A percentile compares a stretch with the other conserved stretches of the same genome.
These are phyloP conservation scores for Orchestes rusci DNA, from an alignment of 2,888 invertebrate genomes.

Conservation along the genomic window DNA sequence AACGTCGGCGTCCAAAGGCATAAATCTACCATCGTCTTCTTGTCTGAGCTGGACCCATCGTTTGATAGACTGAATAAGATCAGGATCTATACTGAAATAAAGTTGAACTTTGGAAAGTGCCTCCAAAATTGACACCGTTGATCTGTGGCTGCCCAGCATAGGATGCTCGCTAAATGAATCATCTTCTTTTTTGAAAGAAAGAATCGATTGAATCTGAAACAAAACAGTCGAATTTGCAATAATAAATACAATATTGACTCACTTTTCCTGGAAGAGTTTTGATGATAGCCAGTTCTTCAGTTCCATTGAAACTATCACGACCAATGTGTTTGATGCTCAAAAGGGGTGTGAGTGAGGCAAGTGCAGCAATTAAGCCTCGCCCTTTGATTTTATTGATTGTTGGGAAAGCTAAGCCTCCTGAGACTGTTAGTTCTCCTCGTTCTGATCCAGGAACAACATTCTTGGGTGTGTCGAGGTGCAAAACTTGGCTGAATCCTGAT, in stretches of 20 bases:
- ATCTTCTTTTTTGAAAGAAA: conserved; percentile 57
- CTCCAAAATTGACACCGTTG: conserved; percentile 54
- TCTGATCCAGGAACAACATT: conserved; percentile 61
- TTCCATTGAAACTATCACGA: conserved; percentile 43
- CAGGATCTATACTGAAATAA: conserved; percentile 56
- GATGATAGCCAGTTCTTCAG: conserved; percentile 47
- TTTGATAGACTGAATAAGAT: conserved; percentile 52
- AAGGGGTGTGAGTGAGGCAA: conserved; percentile 53
- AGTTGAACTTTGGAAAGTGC: conserved; percentile 55
- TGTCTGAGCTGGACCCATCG: conserved; percentile 57
- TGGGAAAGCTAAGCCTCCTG: conserved; percentile 57
- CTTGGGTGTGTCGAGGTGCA: conserved; percentile 57
- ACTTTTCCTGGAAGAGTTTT: conserved; percentile 53
- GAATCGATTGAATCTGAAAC: conserved; percentile 52
- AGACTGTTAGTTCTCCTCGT: conserved; percentile 53
- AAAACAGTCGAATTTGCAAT: neutral
- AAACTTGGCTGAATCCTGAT: conserved; percentile 61
- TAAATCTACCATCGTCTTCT: conserved; percentile 54
- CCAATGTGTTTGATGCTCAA: conserved; percentile 48
- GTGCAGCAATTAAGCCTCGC: conserved; percentile 45
- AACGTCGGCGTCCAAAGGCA: conserved; percentile 52
- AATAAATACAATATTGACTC: conserved; percentile 19
- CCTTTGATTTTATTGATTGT: conserved; percentile 31
- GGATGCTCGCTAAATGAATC: conserved; percentile 62
- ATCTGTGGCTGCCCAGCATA: conserved; percentile 53